A percentile compares a stretch with the other conserved stretches of the same genome.
phyloP scores from a whole-genome alignment of 2,113 vertebrate genomes.

The Lathamus discolor region DNA sequence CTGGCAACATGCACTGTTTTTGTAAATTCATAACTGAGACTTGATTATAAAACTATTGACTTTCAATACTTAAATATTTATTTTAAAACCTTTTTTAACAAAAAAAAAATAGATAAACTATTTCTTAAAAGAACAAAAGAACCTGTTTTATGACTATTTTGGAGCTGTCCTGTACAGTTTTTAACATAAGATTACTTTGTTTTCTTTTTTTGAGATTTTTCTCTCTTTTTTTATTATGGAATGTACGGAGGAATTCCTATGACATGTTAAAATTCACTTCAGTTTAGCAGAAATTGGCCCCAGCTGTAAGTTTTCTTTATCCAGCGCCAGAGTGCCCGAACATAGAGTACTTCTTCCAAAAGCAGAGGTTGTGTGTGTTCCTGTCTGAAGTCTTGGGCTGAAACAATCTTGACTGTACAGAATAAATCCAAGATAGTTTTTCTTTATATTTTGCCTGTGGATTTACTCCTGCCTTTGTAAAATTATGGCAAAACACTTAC shows the following conservation, averaged over 20 bases:
- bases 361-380: constrained; percentile 53
- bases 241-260: constrained; percentile 6
- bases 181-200: not conserved
- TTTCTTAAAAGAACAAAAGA: not conserved
- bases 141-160: not conserved
- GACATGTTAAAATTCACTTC: constrained; percentile 58
- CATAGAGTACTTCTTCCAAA: constrained; percentile 52
- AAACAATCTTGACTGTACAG: not conserved
- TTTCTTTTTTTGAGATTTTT: not conserved
- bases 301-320: constrained; percentile 48
- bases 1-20: not conserved
- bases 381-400: constrained; percentile 22
- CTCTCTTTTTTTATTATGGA: constrained; percentile 23
- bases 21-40: not conserved
- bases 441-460: not conserved
- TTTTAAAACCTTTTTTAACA: not conserved
- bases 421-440: constrained; percentile 21
- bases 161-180: not conserved
- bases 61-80: not conserved
- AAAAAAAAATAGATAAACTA: not conserved
- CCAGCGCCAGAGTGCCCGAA: constrained; percentile 14
- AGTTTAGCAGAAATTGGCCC: constrained; percentile 40
- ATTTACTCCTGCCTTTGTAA: not conserved
- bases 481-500: not conserved
- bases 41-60: not conserved